phyloP scores from a whole-genome alignment of 2,888 invertebrate genomes.

The Timema cristinae region DNA sequence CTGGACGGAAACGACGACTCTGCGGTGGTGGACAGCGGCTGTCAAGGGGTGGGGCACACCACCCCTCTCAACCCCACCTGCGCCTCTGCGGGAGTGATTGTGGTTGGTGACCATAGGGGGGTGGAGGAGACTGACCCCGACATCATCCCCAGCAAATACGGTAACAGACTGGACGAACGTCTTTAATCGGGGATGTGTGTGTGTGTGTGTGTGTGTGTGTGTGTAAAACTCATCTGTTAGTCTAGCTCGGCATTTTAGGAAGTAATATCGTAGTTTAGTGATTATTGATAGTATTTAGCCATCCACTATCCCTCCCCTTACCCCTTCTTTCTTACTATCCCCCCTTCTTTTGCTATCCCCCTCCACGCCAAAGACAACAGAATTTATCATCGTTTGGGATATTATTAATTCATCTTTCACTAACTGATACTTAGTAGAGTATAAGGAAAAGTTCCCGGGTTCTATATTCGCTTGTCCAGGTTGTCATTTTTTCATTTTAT shows the following conservation, averaged over 20 bases:
- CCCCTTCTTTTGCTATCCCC: too few relatives aligned
- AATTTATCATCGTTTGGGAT: too few relatives aligned
- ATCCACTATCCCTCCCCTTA: too few relatives aligned
- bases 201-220: slow-evolving; percentile 1
- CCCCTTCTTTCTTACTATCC: too few relatives aligned
- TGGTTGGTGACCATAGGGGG: slow-evolving; percentile 34
- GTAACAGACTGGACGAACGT: slow-evolving; percentile 46
- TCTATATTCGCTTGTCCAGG: too few relatives aligned
- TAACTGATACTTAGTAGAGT: too few relatives aligned
- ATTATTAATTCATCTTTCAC: too few relatives aligned
- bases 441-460: too few relatives aligned
- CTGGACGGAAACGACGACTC: slow-evolving; percentile 43
- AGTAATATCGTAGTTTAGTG: neutral
- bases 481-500: too few relatives aligned
- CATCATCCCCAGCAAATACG: slow-evolving; percentile 83
- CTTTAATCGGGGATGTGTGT: neutral
- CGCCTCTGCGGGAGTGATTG: slow-evolving; percentile 44
- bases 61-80: slow-evolving; percentile 31
- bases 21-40: slow-evolving; percentile 43
- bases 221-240: neutral
- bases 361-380: too few relatives aligned
- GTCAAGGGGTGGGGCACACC: slow-evolving; percentile 25
- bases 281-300: too few relatives aligned
- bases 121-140: slow-evolving; percentile 71
- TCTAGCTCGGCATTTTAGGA: neutral